Percentiles rank a stretch among this genome's conserved stretches.
Conservation (phyloP, 2,888 invertebrate species). For the Trachelus troglodyta region DNA sequence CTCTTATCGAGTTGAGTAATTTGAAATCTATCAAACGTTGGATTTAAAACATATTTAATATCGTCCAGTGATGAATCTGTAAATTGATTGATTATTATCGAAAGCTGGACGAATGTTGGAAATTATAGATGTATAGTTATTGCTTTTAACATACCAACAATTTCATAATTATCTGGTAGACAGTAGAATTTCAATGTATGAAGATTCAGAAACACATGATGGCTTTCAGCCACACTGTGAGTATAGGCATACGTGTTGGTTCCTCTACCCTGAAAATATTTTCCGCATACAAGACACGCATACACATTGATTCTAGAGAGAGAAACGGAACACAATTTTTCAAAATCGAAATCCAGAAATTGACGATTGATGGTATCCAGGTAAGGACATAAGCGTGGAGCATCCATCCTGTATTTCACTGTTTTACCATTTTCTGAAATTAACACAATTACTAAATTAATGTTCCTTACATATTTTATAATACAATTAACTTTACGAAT, state of each 20-base stretch:
- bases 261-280: conserved; percentile 97
- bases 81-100: conserved; percentile 10
- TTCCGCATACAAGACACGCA: conserved; percentile 98
- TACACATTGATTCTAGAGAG: conserved; percentile 99
- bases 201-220: conserved; percentile 97
- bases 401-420: conserved; percentile 26
- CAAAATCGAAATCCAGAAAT: conserved; percentile 98
- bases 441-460: not conserved
- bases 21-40: conserved; percentile 88
- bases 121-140: not conserved
- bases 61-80: conserved; percentile 95
- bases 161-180: conserved; percentile 99
- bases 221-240: conserved; percentile 97
- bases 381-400: conserved; percentile 87
- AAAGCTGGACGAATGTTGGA: not conserved
- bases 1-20: conserved; percentile 84
- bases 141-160: conserved; percentile 79
- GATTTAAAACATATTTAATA: conserved; percentile 98
- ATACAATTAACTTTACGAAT: not conserved
- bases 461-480: not conserved
- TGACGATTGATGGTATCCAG: conserved; percentile 98
- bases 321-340: conserved; percentile 98
- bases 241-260: conserved; percentile 99
- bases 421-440: conserved; percentile 24
- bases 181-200: conserved; percentile 98